Conservation (phyloP, 2,113 vertebrate genomes). For the Chaetodon trifascialis region DNA sequence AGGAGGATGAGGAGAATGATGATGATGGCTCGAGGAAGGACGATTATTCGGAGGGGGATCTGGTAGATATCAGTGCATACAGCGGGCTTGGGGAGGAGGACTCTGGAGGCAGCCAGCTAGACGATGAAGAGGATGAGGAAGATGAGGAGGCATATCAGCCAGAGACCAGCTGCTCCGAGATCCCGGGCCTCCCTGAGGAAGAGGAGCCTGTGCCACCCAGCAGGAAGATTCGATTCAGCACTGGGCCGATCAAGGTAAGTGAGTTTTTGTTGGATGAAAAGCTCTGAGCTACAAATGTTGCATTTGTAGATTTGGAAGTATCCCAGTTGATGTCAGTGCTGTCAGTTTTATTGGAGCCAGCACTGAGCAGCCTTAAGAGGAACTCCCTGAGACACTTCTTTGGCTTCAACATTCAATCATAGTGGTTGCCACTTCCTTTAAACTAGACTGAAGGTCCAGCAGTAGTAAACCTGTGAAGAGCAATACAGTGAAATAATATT, state of each 20-base stretch:
- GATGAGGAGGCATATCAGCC: slow-evolving; percentile 88
- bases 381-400: slow-evolving; percentile 10
- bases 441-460: background rate
- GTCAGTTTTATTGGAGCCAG: background rate
- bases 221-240: slow-evolving; percentile 96
- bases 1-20: slow-evolving; percentile 62
- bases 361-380: background rate
- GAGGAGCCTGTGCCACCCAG: slow-evolving; percentile 88
- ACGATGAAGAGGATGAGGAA: slow-evolving; percentile 94
- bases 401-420: background rate
- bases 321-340: background rate
- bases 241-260: slow-evolving; percentile 93
- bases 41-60: slow-evolving; percentile 95
- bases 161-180: slow-evolving; percentile 92
- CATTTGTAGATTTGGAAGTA: background rate
- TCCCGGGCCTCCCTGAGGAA: slow-evolving; percentile 91
- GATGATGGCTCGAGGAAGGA: slow-evolving; percentile 92
- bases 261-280: background rate
- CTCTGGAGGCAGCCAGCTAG: slow-evolving; percentile 95
- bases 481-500: background rate
- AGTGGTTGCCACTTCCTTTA: background rate
- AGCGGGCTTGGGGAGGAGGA: slow-evolving; percentile 95
- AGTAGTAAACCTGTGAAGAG: background rate
- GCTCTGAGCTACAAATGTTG: background rate
- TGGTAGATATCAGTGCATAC: slow-evolving; percentile 98